Conservation (phyloP, 2,797 vertebrate species). For the Crenichthys baileyi region DNA sequence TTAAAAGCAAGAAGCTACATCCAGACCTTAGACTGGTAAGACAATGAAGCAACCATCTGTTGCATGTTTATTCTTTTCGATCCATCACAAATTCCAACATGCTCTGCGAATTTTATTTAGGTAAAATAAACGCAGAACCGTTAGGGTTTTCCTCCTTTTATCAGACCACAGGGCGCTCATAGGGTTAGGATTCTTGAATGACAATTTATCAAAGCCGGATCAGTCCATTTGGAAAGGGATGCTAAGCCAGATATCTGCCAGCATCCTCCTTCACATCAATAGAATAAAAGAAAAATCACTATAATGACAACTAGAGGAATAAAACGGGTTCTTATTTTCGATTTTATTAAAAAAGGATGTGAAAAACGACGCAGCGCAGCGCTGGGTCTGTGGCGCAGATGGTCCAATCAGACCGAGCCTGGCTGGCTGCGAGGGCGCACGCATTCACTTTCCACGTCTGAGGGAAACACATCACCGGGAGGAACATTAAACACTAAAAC, state of each 20-base stretch:
- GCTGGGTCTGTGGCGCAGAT: conserved; percentile 59
- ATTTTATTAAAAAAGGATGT: conserved; percentile 36
- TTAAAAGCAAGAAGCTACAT: neutral
- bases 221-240: conserved; percentile 80
- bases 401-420: conserved; percentile 81
- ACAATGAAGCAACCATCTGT: conserved; percentile 74
- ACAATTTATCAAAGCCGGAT: conserved; percentile 81
- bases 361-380: conserved; percentile 25
- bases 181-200: conserved; percentile 75
- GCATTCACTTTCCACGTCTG: conserved; percentile 78
- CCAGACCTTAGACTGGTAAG: neutral
- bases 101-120: neutral
- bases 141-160: conserved; percentile 10
- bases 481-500: conserved; percentile 56
- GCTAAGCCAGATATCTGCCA: conserved; percentile 24
- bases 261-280: neutral
- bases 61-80: conserved; percentile 53
- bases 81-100: neutral
- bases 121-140: neutral
- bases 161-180: conserved; percentile 34
- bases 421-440: conserved; percentile 66
- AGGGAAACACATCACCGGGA: conserved; percentile 74
- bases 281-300: neutral
- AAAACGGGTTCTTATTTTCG: conserved; percentile 9
- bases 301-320: neutral